These are phyloP conservation scores for Rotaria socialis DNA, from an alignment of 2,888 invertebrate species.

Conservation along the genomic window DNA sequence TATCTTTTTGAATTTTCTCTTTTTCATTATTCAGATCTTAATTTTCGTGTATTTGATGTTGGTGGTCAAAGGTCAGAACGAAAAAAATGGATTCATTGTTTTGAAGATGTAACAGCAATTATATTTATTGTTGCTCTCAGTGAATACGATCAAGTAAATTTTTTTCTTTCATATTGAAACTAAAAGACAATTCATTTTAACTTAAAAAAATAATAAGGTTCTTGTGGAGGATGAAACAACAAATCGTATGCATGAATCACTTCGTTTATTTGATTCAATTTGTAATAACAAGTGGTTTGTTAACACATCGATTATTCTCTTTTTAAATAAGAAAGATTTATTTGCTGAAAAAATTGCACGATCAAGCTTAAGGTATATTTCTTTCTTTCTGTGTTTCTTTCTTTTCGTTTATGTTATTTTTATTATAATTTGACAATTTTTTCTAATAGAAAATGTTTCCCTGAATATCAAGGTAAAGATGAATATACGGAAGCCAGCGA, in stretches of 20 bases:
- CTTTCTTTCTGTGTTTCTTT: background rate
- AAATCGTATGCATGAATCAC: conserved; percentile 98
- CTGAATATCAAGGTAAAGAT: conserved; percentile 84
- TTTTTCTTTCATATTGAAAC: too few relatives aligned
- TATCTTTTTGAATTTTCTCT: background rate
- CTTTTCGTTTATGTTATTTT: background rate
- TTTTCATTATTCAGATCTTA: conserved; percentile 39
- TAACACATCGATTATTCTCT: conserved; percentile 97
- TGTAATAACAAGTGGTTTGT: conserved; percentile 99
- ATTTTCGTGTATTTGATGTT: conserved; percentile 89
- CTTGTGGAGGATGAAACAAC: conserved; percentile 47
- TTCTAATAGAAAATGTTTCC: conserved; percentile 71
- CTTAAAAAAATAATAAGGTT: background rate
- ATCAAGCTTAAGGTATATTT: conserved; percentile 73
- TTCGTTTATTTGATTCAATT: conserved; percentile 98
- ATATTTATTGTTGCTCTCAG: conserved; percentile 99
- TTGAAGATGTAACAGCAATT: conserved; percentile 98
- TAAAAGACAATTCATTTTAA: too few relatives aligned
- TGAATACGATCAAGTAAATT: conserved; percentile 91
- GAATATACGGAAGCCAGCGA: conserved; percentile 93
- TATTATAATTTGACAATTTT: too few relatives aligned
- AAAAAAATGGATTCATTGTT: conserved; percentile 99
- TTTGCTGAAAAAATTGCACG: conserved; percentile 99
- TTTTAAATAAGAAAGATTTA: conserved; percentile 99
- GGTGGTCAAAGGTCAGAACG: conserved; percentile 81